These are phyloP conservation scores for Gulo gulo DNA, from an alignment of 2,113 vertebrate genomes.

Conservation along the genomic window DNA sequence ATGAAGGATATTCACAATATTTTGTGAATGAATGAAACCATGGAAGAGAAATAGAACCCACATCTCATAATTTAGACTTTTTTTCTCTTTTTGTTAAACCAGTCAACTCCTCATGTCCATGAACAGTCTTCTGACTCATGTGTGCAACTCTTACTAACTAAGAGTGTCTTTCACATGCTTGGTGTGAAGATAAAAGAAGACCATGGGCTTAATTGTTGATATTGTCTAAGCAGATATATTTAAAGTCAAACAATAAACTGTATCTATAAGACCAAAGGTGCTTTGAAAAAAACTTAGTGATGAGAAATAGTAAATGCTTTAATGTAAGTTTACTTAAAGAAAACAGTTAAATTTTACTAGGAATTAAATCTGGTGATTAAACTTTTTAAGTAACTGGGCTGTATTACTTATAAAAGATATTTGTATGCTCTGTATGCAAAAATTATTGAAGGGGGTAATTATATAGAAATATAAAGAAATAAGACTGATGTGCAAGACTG, in stretches of 20 bases:
- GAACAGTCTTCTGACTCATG: not conserved
- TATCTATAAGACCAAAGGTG: not conserved
- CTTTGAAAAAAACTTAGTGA: not conserved
- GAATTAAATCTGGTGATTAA: not conserved
- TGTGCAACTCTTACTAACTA: not conserved
- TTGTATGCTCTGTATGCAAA: not conserved
- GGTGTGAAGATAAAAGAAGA: not conserved
- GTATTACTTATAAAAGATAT: conserved; percentile 5
- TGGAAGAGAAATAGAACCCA: not conserved
- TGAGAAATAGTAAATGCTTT: conserved; percentile 23
- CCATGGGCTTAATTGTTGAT: not conserved
- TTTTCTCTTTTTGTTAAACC: not conserved
- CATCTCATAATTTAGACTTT: not conserved
- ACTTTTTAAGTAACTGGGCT: not conserved
- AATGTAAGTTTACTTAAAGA: not conserved
- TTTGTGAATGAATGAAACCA: not conserved
- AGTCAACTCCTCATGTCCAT: not conserved
- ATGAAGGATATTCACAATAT: not conserved
- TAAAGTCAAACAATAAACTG: not conserved
- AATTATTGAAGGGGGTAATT: not conserved
- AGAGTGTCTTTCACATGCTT: not conserved
- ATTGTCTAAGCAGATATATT: not conserved
- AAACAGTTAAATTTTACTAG: conserved; percentile 33
- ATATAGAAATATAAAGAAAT: conserved; percentile 11
- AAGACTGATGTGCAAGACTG: not conserved